Evolutionary conservation across 2,888 invertebrate genomes (phyloP).

Genomic region (Lobophora halterata): DNA sequence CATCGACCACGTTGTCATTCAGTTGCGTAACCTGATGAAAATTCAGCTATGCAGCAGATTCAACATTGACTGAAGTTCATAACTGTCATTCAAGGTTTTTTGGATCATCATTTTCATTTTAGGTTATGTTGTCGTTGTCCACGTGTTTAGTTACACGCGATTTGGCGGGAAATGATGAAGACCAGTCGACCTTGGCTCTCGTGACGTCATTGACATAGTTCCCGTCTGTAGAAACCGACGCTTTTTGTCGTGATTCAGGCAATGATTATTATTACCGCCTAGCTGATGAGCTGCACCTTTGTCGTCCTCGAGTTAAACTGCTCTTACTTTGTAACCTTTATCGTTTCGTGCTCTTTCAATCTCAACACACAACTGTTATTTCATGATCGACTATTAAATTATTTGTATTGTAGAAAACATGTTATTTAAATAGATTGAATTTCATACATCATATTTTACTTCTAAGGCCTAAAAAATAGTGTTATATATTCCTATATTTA

Average conservation of each 20-base stretch:
- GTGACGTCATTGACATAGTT: constrained; percentile 77
- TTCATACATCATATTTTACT: too few species aligned
- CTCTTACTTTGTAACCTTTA: constrained; percentile 3
- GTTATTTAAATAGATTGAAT: too few species aligned
- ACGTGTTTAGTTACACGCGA: constrained; percentile 44
- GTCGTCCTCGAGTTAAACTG: constrained; percentile 3
- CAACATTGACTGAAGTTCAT: constrained; percentile 8
- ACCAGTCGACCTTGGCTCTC: constrained; percentile 70
- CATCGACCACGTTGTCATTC: constrained; percentile 30
- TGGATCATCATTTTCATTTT: constrained; percentile 20
- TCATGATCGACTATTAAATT: too few species aligned
- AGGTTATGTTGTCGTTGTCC: constrained; percentile 38
- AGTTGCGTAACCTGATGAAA: constrained; percentile 26
- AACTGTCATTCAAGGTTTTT: constrained; percentile 11
- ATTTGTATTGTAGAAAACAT: too few species aligned
- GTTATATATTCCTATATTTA: too few species aligned
- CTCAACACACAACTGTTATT: too few species aligned
- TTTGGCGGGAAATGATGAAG: constrained; percentile 70
- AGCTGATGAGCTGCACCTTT: constrained; percentile 11
- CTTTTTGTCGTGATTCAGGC: constrained; percentile 55
- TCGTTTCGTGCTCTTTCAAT: not conserved
- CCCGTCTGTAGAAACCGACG: constrained; percentile 62
- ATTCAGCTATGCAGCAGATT: constrained; percentile 23
- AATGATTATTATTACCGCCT: constrained; percentile 47
- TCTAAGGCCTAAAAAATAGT: too few species aligned